Base-by-base conservation (phyloP, 2,797 vertebrate species). In the Pogonophryne albipinna region DNA sequence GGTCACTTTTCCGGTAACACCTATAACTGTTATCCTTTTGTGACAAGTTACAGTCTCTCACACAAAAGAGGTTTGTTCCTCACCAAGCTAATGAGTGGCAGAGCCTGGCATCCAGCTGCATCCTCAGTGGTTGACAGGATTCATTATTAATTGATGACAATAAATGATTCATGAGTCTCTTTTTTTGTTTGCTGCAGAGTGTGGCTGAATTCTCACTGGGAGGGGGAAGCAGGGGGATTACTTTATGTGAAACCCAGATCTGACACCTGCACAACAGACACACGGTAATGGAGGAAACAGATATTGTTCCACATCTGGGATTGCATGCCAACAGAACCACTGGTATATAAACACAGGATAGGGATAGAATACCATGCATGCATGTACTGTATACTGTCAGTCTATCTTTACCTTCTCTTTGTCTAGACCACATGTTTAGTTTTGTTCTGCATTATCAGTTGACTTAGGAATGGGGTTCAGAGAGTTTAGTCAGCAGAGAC, bases 121-220 rank as follows among this genome's bases (percentile, higher is more conserved):
- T 75, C 58, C 13, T 79, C 64, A 5, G 58, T 50, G 51, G 80
- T 80, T 62, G 60, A 49, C 76, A 67, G 27, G 56, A 85, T 93
- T 60, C 71, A 93, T 91, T 70, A 91, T 85, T 86, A 82, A 93
- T 85, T 78, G 71, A 79, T 83, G 64, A 71, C 79, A 71, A 89
- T 95, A 68, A 91, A 94, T 90, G 79, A 93, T 94, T 94, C 61
- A 94, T 83, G 83, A 38, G 38, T 60, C 44, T 58, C 71, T 66
- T 74, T 75, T 68, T 59, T 79, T 83, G 79, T 86, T 77, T 83
- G 77, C 70, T 79, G 65, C 76, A 65, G 60, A 63, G n/a, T 86
- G 81, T 88, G 78, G 68, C 64, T 51, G 56, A 49, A 20, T 45
- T 73, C 83, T 55, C 75, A 45, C 8, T 23, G 53, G 60, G 71